Percentiles rank a stretch among this genome's conserved stretches.
Evolutionary conservation across 2,113 vertebrate genomes (phyloP).

Genomic region (Lepisosteus osseus): DNA sequence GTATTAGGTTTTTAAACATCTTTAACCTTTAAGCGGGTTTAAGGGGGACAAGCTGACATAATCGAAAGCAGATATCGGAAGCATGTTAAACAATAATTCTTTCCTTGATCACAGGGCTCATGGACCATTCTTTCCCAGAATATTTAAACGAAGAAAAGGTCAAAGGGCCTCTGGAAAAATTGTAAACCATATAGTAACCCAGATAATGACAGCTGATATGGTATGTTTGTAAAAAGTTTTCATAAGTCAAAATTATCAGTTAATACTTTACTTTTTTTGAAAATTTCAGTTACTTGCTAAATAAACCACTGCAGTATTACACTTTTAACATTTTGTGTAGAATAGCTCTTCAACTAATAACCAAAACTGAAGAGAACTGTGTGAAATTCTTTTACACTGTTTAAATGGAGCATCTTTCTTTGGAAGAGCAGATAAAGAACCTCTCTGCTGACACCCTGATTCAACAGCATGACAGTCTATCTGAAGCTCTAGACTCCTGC

Average conservation of each 20-base stretch:
- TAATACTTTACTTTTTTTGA: too few relatives aligned
- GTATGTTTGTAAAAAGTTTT: conserved; percentile 37
- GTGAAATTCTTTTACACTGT: neutral
- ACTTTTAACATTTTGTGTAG: too few relatives aligned
- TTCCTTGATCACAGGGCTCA: conserved; percentile 50
- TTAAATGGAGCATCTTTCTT: neutral
- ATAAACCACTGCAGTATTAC: too few relatives aligned
- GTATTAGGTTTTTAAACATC: too few relatives aligned
- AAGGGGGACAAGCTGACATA: too few relatives aligned
- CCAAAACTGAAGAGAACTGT: too few relatives aligned
- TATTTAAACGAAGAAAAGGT: conserved; percentile 59
- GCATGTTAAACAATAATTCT: neutral
- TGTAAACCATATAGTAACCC: conserved; percentile 63
- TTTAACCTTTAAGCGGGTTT: too few relatives aligned
- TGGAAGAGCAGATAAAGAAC: conserved; percentile 36
- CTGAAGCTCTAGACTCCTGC: conserved; percentile 47
- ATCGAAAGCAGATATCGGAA: too few relatives aligned
- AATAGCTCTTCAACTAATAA: too few relatives aligned
- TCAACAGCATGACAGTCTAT: conserved; percentile 46
- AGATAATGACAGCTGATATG: conserved; percentile 62
- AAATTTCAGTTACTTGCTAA: too few relatives aligned
- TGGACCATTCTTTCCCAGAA: conserved; percentile 60
- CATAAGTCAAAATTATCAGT: too few relatives aligned
- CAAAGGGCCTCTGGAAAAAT: conserved; percentile 51
- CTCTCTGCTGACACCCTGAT: conserved; percentile 44